phyloP scores from a whole-genome alignment of 1,140 invertebrate genomes.

The Pseudomyrmex pallidus region DNA sequence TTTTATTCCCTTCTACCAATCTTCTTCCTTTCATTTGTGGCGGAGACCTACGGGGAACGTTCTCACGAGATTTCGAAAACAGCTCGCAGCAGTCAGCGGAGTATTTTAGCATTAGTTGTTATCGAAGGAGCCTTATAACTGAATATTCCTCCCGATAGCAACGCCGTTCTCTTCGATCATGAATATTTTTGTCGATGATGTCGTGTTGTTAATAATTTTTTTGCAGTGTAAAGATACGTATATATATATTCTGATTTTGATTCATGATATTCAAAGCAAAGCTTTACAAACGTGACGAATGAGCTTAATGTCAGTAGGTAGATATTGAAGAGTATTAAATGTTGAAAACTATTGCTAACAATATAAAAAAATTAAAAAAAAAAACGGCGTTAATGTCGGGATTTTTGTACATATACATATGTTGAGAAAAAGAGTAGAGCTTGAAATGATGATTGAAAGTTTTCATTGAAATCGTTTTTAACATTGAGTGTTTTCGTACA shows the following conservation, averaged over 20 bases:
- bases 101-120: conserved; percentile 79
- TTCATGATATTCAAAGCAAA: neutral
- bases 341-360: neutral
- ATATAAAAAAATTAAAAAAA: neutral
- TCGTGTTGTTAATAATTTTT: neutral
- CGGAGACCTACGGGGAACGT: conserved; percentile 60
- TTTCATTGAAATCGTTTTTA: neutral
- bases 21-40: conserved; percentile 39
- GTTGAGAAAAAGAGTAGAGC: conserved; percentile 16
- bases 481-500: conserved; percentile 21
- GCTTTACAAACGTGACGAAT: neutral
- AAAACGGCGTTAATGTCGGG: conserved; percentile 14
- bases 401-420: conserved; percentile 20
- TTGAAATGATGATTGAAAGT: conserved; percentile 21
- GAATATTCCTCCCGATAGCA: conserved; percentile 28
- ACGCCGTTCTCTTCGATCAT: conserved; percentile 6
- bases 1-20: conserved; percentile 55
- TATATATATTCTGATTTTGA: neutral
- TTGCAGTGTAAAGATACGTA: neutral
- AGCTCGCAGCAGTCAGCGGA: conserved; percentile 68
- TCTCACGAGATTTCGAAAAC: conserved; percentile 52
- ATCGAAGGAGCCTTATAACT: conserved; percentile 82
- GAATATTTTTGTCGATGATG: neutral
- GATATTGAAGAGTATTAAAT: neutral
- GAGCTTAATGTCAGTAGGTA: too few relatives aligned